A percentile compares a stretch with the other conserved stretches of the same genome.
Evolutionary conservation across 2,113 vertebrate genomes (phyloP).

Genomic region (Cheirogaleus medius): DNA sequence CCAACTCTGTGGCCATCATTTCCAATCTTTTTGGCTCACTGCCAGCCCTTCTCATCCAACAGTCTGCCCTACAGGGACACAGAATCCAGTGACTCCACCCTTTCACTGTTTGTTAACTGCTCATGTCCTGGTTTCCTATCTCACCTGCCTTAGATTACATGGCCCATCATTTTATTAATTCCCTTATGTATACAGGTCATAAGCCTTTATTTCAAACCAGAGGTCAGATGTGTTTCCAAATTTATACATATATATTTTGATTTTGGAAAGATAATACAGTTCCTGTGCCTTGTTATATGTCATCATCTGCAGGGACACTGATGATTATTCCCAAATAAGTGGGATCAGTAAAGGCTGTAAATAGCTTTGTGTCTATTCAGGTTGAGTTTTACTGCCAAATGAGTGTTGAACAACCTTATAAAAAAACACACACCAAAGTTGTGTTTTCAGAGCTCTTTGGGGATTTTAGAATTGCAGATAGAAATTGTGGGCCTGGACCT

Average conservation of each 20-base stretch:
- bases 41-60: not conserved
- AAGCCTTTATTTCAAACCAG: not conserved
- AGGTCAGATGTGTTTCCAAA: not conserved
- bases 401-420: not conserved
- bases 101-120: not conserved
- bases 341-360: not conserved
- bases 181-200: not conserved
- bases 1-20: not conserved
- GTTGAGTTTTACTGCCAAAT: not conserved
- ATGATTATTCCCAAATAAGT: not conserved
- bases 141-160: not conserved
- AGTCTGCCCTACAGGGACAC: not conserved
- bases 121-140: not conserved
- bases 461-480: not conserved
- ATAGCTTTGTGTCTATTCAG: not conserved
- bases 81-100: not conserved
- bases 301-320: not conserved
- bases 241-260: not conserved
- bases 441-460: not conserved
- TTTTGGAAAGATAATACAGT: not conserved
- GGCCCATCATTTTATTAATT: not conserved
- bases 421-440: not conserved
- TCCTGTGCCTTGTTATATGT: not conserved
- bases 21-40: not conserved
- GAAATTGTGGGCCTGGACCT: not conserved